Evolutionary conservation across 2,113 vertebrate species (phyloP).

Genomic region (Peromyscus leucopus): DNA sequence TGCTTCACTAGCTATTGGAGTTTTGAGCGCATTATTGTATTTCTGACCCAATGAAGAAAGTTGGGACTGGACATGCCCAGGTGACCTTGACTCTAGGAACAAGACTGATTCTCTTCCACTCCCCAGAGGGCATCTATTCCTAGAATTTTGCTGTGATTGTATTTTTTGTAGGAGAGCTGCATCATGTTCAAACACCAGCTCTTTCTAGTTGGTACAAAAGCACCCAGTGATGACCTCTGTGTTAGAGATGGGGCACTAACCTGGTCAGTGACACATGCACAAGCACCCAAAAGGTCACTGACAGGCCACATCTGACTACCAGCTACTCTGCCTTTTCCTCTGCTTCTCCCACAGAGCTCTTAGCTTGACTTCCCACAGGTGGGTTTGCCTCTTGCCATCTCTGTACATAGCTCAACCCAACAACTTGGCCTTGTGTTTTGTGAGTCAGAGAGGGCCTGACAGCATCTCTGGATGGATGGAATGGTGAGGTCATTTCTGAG

Average conservation of each 20-base stretch:
- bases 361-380: neutral
- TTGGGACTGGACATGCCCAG: neutral
- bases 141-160: neutral
- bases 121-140: neutral
- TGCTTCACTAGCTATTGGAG: neutral
- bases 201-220: neutral
- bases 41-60: conserved; percentile 24
- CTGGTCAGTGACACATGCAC: neutral
- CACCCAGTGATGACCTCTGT: neutral
- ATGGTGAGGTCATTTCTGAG: neutral
- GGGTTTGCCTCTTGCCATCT: neutral
- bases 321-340: neutral
- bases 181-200: neutral
- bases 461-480: neutral
- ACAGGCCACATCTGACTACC: neutral
- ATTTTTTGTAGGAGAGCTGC: conserved; percentile 4
- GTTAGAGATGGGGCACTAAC: neutral
- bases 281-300: neutral
- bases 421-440: neutral
- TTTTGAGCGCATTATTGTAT: neutral
- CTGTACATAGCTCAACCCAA: neutral
- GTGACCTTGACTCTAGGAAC: neutral
- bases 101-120: neutral
- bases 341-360: neutral
- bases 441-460: neutral